These are phyloP conservation scores for Lapara coniferarum DNA, from an alignment of 2,888 invertebrate species.

Conservation along the genomic window DNA sequence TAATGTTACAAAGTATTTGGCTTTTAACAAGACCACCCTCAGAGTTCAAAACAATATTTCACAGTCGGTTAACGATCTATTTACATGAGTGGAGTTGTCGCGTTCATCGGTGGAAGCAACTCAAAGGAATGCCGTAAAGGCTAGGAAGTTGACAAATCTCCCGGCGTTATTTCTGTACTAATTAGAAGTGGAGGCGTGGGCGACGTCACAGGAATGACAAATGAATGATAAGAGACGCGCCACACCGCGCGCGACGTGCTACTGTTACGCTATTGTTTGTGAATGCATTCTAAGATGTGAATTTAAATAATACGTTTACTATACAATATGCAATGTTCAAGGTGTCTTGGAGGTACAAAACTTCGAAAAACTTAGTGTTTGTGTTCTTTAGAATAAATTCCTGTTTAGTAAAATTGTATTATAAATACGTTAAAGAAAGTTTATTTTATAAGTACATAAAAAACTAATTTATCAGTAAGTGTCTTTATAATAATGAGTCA, in stretches of 20 bases:
- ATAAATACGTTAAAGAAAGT: no score
- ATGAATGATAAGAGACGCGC: conserved; percentile 49
- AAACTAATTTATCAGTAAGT: no score
- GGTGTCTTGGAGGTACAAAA: no score
- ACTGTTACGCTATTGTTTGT: not conserved
- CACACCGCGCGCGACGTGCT: conserved; percentile 1
- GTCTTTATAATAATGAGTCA: no score
- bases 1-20: conserved; percentile 42
- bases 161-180: conserved; percentile 80
- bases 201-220: conserved; percentile 64
- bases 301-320: no score
- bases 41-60: conserved; percentile 67
- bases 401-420: no score
- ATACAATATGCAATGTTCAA: no score
- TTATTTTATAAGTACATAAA: no score
- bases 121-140: conserved; percentile 76
- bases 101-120: conserved; percentile 54
- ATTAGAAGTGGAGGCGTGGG: conserved; percentile 75
- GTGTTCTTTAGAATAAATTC: no score
- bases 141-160: conserved; percentile 82
- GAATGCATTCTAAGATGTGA: not conserved
- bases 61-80: conserved; percentile 75
- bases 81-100: conserved; percentile 61
- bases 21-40: conserved; percentile 61
- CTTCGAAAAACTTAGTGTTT: no score